These are phyloP conservation scores for Seladonia tumulorum DNA, from an alignment of 2,888 invertebrate species.

Conservation along the genomic window DNA sequence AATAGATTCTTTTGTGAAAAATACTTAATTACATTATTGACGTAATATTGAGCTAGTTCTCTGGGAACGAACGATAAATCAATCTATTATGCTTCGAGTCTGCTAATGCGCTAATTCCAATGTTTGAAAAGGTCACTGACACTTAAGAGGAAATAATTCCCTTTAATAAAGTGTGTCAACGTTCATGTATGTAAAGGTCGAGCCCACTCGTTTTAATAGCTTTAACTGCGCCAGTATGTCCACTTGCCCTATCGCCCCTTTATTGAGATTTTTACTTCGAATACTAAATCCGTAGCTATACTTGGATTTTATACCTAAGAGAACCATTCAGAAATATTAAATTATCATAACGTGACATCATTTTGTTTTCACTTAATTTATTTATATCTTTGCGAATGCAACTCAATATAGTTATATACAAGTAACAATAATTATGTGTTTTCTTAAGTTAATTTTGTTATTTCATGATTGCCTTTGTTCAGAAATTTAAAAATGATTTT, in stretches of 20 bases:
- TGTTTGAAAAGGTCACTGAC: conserved; percentile 42
- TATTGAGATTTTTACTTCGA: neutral
- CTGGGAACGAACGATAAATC: conserved; percentile 16
- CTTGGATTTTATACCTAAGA: neutral
- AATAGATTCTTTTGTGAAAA: neutral
- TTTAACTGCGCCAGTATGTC: conserved; percentile 27
- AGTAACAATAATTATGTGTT: no score
- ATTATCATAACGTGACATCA: no score
- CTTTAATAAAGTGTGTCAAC: conserved; percentile 53
- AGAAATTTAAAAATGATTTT: no score
- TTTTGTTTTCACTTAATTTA: no score
- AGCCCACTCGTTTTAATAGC: conserved; percentile 33
- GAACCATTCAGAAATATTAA: no score
- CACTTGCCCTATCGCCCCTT: conserved; percentile 6
- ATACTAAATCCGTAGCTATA: neutral
- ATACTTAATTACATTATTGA: neutral
- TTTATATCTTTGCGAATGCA: no score
- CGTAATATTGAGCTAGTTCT: neutral
- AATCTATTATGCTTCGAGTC: conserved; percentile 16
- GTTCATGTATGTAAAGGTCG: conserved; percentile 49
- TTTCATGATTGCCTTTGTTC: no score
- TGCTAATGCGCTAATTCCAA: conserved; percentile 41
- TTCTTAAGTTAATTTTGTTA: no score
- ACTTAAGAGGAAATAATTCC: conserved; percentile 50
- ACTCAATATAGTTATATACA: no score